Conservation (phyloP, 2,888 invertebrate species). For the Andrena minutula region DNA sequence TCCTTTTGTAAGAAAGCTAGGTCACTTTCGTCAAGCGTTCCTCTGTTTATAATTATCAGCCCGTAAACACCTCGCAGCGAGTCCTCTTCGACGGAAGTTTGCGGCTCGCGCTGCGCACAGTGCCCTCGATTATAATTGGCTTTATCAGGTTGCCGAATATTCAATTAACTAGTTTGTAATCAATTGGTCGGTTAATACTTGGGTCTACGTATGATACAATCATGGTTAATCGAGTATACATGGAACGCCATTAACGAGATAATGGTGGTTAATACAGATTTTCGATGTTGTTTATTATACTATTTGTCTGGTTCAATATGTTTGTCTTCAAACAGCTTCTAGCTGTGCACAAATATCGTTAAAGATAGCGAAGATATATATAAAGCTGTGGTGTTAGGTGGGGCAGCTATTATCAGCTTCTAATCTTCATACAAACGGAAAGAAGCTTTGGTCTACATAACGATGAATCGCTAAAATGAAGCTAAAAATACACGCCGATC, state of each 20-base stretch:
- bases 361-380: too few relatives aligned
- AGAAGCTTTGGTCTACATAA: background rate
- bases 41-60: background rate
- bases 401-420: too few relatives aligned
- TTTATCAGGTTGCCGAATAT: constrained; percentile 1
- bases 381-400: too few relatives aligned
- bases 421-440: too few relatives aligned
- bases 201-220: background rate
- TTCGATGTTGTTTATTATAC: background rate
- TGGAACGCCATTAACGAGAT: constrained; percentile 4
- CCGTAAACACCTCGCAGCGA: background rate
- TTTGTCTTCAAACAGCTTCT: too few relatives aligned
- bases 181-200: constrained; percentile 5
- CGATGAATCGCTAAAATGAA: background rate
- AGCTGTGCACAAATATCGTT: background rate
- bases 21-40: background rate
- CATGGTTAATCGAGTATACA: constrained; percentile 2
- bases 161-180: constrained; percentile 1
- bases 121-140: background rate
- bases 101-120: background rate
- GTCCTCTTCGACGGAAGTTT: background rate
- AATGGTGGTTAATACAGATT: background rate
- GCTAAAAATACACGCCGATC: constrained; percentile 4
- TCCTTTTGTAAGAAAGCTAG: too few relatives aligned
- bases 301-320: background rate